Evolutionary conservation across 2,888 invertebrate genomes (phyloP).

Genomic region (Eurois occulta): DNA sequence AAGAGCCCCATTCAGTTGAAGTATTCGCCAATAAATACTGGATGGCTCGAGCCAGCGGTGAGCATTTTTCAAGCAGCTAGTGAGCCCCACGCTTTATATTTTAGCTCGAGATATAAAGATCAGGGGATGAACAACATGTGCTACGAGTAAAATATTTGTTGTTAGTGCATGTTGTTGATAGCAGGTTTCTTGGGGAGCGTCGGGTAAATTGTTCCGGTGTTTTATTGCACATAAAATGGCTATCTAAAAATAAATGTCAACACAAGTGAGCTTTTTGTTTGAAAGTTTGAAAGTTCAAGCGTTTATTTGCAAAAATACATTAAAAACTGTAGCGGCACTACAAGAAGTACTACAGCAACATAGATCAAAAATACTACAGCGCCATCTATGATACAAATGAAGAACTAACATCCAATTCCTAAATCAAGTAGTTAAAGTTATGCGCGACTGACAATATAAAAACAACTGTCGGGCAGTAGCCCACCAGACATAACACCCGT

Average conservation of each 20-base stretch:
- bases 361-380: no score
- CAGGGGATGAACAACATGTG: constrained; percentile 59
- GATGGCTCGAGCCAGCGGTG: constrained; percentile 68
- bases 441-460: no score
- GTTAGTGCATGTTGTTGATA: constrained; percentile 45
- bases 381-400: no score
- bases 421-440: no score
- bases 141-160: constrained; percentile 57
- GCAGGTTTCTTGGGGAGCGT: not conserved
- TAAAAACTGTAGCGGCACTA: no score
- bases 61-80: constrained; percentile 77
- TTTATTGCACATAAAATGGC: not conserved
- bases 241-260: not conserved
- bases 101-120: constrained; percentile 66
- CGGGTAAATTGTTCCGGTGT: not conserved
- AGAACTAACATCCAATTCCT: no score
- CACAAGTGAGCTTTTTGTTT: not conserved
- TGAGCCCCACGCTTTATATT: constrained; percentile 70
- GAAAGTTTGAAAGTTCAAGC: no score
- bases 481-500: no score
- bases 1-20: constrained; percentile 82
- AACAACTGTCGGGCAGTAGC: no score
- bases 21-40: constrained; percentile 82
- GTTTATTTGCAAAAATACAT: not conserved
- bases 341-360: no score